These are phyloP conservation scores for Merops nubicus DNA, from an alignment of 2,113 vertebrate genomes.

Conservation along the genomic window DNA sequence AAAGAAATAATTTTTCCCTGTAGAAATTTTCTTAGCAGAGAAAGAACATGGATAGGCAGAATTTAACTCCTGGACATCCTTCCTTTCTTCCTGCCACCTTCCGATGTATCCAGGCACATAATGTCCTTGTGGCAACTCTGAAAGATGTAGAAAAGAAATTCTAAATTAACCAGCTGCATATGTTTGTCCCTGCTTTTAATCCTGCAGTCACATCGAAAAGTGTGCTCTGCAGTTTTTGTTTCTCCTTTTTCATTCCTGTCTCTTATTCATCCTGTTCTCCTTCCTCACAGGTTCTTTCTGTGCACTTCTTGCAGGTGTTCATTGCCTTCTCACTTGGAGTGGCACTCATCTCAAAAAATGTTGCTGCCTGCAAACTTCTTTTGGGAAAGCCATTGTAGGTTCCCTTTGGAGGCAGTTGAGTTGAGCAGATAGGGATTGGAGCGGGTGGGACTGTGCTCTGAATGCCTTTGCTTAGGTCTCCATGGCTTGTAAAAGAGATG, in stretches of 20 bases:
- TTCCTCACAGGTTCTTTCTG: not conserved
- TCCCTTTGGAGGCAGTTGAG: not conserved
- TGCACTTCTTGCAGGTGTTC: accelerated
- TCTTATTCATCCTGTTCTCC: not conserved
- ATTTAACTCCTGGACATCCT: not conserved
- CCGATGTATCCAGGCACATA: not conserved
- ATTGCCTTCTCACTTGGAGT: not conserved
- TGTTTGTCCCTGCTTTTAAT: not conserved
- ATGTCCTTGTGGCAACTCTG: not conserved
- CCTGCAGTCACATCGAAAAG: not conserved
- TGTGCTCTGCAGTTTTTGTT: not conserved
- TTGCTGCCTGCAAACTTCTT: not conserved
- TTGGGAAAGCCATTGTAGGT: not conserved
- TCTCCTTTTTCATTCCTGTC: not conserved
- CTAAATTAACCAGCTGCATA: not conserved
- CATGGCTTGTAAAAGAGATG: not conserved
- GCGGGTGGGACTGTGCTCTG: not conserved
- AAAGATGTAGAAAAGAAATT: not conserved
- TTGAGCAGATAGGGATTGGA: not conserved
- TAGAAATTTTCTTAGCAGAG: not conserved
- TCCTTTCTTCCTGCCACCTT: not conserved
- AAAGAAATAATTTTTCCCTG: not conserved
- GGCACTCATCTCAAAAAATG: not conserved
- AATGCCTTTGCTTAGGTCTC: not conserved
- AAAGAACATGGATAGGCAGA: not conserved